Evolutionary conservation across 2,797 vertebrate genomes (phyloP).

Genomic region (Malacoraja senta): DNA sequence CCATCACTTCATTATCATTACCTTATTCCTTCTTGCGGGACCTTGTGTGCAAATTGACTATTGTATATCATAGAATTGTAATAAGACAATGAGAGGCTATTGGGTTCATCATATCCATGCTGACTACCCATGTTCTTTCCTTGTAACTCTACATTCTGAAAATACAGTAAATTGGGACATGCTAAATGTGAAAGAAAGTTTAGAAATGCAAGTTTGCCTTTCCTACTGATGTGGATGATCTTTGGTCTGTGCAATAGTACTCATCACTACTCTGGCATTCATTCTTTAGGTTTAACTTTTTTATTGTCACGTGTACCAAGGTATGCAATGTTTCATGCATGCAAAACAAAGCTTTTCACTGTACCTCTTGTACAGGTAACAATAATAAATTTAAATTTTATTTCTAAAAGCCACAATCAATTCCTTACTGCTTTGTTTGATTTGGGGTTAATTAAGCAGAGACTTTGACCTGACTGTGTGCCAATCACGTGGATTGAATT

Average conservation of each 20-base stretch:
- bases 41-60: background rate
- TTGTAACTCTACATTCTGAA: no score
- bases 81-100: no score
- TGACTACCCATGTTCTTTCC: no score
- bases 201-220: background rate
- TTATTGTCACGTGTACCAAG: no score
- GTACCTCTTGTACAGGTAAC: no score
- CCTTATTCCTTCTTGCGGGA: background rate
- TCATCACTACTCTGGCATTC: background rate
- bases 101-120: no score
- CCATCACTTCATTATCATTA: background rate
- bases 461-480: background rate
- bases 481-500: background rate
- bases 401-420: background rate
- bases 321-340: no score
- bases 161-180: background rate
- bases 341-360: no score
- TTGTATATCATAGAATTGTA: background rate
- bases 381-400: background rate
- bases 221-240: background rate
- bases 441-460: background rate
- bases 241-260: background rate
- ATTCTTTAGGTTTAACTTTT: background rate
- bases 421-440: background rate
- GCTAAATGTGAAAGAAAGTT: background rate